Base-by-base conservation (phyloP, 1,140 invertebrate species). In the Papilio xuthus region DNA sequence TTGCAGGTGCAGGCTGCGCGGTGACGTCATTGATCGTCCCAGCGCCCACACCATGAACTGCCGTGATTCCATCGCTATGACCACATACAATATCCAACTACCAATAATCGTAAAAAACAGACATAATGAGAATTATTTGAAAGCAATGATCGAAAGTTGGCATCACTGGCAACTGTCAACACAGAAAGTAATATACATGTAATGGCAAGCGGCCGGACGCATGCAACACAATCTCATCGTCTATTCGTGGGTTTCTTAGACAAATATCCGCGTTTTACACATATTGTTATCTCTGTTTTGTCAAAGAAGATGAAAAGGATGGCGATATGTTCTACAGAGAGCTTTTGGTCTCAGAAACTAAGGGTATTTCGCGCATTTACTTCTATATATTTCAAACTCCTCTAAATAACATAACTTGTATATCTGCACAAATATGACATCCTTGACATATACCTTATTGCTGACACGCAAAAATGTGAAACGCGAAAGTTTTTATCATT, bases 1-100 rank as follows among this genome's bases (percentile, higher is more conserved):
- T 76, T 76, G 74, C 74, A 76, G 74, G 74, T 76, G 74, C 56
- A 76, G 74, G 32, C 20, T 75, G 74, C 26, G 28, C 32, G 44
- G 50, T 76, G 74, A 63, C 74, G 74, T 76, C 74, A 76, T 7
- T 53, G 74, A 63, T 60, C 20, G 74, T 53, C 53, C 56, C 74
- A n/a, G 50, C 23, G n/a, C n/a, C n/a, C 37, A 42, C 71, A 53
- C 56, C 50, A 50, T 56, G 47, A 12, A 0, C 70, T 18, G 41
- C 70, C 28, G 28, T 75, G 50, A 41, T 37, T 28, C 73, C 47
- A 60, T 75, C 44, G n/a, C 71, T 73, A 13, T 50, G 71, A 69
- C 67, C 67, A 69, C 32, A 67, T 13, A 1, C 28, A 50, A 18
- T 18, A 18, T 6, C 18, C 8, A 10, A 20, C 20, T 26, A 60